A percentile compares a stretch with the other conserved stretches of the same genome.
Conservation (phyloP, 2,888 invertebrate species). For the Rhabditophanes sp. region DNA sequence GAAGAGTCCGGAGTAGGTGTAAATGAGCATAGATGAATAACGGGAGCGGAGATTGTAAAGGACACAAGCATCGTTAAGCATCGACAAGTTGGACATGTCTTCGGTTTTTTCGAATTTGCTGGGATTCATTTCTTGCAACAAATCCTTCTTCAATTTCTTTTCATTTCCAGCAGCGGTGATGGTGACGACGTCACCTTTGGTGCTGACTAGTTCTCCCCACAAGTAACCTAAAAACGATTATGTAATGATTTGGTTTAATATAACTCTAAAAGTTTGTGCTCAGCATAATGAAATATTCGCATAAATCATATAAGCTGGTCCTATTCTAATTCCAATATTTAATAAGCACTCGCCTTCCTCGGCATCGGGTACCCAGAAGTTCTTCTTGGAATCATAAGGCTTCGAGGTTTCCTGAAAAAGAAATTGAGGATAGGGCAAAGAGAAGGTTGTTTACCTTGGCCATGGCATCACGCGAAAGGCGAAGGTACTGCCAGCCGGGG, state of each 20-base stretch:
- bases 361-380: conserved; percentile 63
- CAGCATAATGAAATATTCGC: not conserved
- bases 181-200: conserved; percentile 91
- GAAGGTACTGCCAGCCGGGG: conserved; percentile 44
- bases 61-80: conserved; percentile 95
- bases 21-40: conserved; percentile 77
- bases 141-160: conserved; percentile 58
- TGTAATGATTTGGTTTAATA: no score
- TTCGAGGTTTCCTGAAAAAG: conserved; percentile 70
- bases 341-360: no score
- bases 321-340: no score
- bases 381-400: conserved; percentile 97
- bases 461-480: conserved; percentile 29
- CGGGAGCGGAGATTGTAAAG: conserved; percentile 94
- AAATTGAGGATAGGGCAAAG: conserved; percentile 2
- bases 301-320: no score
- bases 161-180: conserved; percentile 55
- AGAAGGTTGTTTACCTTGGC: conserved; percentile 18
- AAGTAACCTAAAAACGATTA: no score
- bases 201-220: conserved; percentile 89
- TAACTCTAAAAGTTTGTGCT: no score
- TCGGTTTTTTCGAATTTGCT: conserved; percentile 89
- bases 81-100: conserved; percentile 65
- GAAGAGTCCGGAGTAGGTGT: conserved; percentile 43
- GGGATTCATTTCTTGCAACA: conserved; percentile 86